Evolutionary conservation across 1,140 invertebrate species (phyloP), one percentile per base, ranked within the genome.

Genomic region (Zaprionus ghesquierei): DNA sequence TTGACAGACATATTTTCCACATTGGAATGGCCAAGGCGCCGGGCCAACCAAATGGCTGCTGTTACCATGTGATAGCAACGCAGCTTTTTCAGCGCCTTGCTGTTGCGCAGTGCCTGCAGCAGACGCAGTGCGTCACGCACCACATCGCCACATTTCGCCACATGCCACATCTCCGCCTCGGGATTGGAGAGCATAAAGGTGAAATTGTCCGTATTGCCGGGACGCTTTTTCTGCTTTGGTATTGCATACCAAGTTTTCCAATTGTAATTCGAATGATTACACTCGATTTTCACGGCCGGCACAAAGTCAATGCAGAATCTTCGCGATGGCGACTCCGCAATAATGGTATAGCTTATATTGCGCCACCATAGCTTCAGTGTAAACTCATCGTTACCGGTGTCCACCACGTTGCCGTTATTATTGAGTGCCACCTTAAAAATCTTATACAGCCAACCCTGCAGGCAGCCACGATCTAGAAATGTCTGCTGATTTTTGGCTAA

Each of bases 271-370:
- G 54, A 29, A n/a, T 22, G 15, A 12, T 18, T 5, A 3, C 46
- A 44, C 0, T 18, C 5, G 20, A 89, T 65, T 25, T 66, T 70
- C 2, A 90, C 69, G 6, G 68, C 79, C 12, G 87, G 86, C 29
- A 82, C 71, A 59, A 90, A 80, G 46, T 90, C 73, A 15, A 89
- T 80, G 23, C 18, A 50, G 25, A 86, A 75, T 3, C 13, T 3
- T 10, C 53, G 59, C 0, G 10, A 2, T 0, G 0, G 4, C 0
- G 69, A 77, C 22, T 50, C 9, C 0, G 81, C 77, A 15, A 31
- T 55, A 3, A 90, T 80, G 8, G 74, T 82, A 29, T 76, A 73
- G 0, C 70, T 49, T 18, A 60, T 66, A 1, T 41, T 23, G 9
- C 54, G 46, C 10, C 51, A 60, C 0, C 53, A 0, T 31, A 80